Percentiles rank a stretch among this genome's conserved stretches.
Evolutionary conservation across 2,797 vertebrate genomes (phyloP).

Genomic region (Brachyalestes nurse): DNA sequence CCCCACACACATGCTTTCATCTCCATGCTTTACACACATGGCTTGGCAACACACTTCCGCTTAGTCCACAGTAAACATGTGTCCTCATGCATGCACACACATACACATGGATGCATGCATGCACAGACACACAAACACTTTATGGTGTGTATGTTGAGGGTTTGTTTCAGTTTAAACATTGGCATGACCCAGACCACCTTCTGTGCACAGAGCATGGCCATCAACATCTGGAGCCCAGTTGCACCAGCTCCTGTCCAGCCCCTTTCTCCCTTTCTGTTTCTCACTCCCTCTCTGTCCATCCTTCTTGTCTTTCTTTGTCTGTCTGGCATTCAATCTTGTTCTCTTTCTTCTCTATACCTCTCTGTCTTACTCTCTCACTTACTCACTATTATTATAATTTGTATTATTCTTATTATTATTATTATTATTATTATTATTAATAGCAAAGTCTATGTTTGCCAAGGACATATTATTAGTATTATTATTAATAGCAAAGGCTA

Average conservation of each 20-base stretch:
- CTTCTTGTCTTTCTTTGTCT: background rate
- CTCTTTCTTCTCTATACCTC: conserved; percentile 29
- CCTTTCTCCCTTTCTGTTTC: background rate
- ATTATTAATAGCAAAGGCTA: no score
- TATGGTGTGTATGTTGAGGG: conserved; percentile 62
- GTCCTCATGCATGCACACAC: conserved; percentile 40
- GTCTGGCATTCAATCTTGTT: background rate
- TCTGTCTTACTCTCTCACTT: no score
- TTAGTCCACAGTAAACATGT: conserved; percentile 47
- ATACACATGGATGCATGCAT: conserved; percentile 39
- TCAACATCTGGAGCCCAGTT: conserved; percentile 84
- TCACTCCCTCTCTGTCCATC: conserved; percentile 56
- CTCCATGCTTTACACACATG: conserved; percentile 52
- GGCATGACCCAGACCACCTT: conserved; percentile 61
- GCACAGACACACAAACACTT: conserved; percentile 34
- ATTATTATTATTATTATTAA: no score
- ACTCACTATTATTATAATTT: no score
- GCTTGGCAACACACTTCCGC: conserved; percentile 47
- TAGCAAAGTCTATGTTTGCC: no score
- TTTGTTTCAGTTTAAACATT: conserved; percentile 59
- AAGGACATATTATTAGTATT: no score
- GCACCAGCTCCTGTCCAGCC: conserved; percentile 61
- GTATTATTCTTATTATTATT: no score
- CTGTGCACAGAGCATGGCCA: conserved; percentile 59
- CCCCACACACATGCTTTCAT: conserved; percentile 51